Conservation (phyloP, 2,888 invertebrate genomes). For the Coenonympha arcania region DNA sequence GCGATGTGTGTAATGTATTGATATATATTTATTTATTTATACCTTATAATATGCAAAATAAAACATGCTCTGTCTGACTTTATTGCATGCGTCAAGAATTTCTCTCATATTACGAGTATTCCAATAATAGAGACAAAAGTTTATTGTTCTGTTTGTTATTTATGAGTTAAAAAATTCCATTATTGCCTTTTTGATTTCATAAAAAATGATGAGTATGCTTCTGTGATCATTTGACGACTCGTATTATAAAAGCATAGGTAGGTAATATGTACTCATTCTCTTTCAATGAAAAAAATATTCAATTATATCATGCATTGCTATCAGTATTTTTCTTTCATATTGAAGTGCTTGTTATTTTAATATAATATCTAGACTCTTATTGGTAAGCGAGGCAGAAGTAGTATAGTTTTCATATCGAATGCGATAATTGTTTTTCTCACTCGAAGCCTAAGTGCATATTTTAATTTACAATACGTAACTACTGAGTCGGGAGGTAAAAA, state of each 20-base stretch:
- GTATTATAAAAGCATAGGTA: neutral
- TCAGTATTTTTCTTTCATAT: neutral
- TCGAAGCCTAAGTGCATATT: too few relatives aligned
- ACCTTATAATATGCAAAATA: neutral
- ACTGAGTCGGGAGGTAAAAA: too few relatives aligned
- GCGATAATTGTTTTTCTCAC: too few relatives aligned
- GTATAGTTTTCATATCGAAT: neutral
- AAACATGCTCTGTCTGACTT: neutral
- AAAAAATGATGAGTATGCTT: constrained; percentile 6
- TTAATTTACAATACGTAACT: too few relatives aligned
- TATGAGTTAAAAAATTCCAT: constrained; percentile 3
- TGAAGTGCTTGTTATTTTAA: constrained; percentile 3
- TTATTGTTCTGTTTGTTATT: constrained; percentile 3
- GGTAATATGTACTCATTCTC: neutral
- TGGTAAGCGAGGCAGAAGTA: neutral
- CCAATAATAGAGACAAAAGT: neutral
- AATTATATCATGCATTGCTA: neutral
- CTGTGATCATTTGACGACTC: neutral
- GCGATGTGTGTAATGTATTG: too few relatives aligned
- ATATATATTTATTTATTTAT: too few relatives aligned
- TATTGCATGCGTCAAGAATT: neutral
- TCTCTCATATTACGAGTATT: constrained; percentile 3
- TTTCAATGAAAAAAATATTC: neutral
- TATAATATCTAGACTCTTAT: neutral
- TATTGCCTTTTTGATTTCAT: neutral